phyloP scores from a whole-genome alignment of 1,140 invertebrate species.

The Brachionus rubens region DNA sequence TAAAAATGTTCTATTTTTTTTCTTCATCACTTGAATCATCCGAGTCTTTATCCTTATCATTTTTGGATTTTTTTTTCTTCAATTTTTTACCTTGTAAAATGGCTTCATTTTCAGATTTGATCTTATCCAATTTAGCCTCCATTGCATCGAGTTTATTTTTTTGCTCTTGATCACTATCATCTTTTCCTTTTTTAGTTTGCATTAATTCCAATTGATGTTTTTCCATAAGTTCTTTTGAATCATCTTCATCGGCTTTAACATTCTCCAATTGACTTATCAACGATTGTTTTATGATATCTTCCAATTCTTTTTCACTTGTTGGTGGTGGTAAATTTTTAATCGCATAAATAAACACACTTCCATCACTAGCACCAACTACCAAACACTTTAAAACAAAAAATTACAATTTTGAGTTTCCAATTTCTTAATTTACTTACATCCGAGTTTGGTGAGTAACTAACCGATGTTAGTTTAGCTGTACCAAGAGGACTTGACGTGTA shows the following conservation, averaged over 20 bases:
- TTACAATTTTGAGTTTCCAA: not conserved
- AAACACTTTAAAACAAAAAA: conserved; percentile 52
- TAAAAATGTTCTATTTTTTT: not conserved
- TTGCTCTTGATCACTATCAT: not conserved
- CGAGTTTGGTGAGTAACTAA: conserved; percentile 57
- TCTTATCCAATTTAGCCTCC: conserved; percentile 38
- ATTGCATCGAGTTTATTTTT: conserved; percentile 32
- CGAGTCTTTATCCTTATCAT: not conserved
- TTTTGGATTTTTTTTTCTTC: not conserved
- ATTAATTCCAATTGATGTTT: conserved; percentile 42
- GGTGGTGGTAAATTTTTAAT: conserved; percentile 53
- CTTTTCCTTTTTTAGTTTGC: not conserved
- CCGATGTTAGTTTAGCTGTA: conserved; percentile 53
- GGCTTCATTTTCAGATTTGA: conserved; percentile 36
- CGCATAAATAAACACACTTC: conserved; percentile 57
- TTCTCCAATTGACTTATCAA: conserved; percentile 43
- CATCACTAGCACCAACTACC: conserved; percentile 58
- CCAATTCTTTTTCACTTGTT: conserved; percentile 17
- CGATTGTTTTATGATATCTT: conserved; percentile 35
- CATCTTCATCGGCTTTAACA: conserved; percentile 22
- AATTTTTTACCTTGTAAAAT: conserved; percentile 12
- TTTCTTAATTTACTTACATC: conserved; percentile 51
- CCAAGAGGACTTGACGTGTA: conserved; percentile 52
- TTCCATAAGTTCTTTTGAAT: conserved; percentile 1
- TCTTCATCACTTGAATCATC: conserved; percentile 2